Evolutionary conservation across 1,140 invertebrate genomes (phyloP).

Genomic region (Chrysomallon squamiferum): DNA sequence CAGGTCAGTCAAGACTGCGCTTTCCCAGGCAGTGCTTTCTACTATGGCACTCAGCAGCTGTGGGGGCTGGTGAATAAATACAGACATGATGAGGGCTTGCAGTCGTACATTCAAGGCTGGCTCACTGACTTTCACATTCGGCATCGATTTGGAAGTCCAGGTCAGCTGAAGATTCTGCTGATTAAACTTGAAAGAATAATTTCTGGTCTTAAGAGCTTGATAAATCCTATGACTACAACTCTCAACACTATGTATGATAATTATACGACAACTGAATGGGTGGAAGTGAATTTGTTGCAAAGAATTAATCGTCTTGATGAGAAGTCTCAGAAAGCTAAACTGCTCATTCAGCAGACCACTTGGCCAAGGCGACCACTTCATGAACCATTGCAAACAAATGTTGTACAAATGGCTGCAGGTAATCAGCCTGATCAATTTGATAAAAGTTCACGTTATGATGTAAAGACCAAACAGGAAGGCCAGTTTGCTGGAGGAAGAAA

Average conservation of each 20-base stretch:
- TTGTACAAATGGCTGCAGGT: too few species aligned
- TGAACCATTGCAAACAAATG: neutral
- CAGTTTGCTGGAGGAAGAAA: too few species aligned
- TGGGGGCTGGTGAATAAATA: conserved; percentile 6
- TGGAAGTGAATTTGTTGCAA: conserved; percentile 18
- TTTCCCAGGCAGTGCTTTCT: conserved; percentile 26
- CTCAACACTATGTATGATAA: conserved; percentile 7
- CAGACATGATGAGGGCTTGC: neutral
- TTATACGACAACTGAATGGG: conserved; percentile 25
- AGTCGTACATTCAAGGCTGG: conserved; percentile 26
- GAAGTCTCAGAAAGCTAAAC: conserved; percentile 6
- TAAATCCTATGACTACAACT: neutral
- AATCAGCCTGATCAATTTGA: too few species aligned
- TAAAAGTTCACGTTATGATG: too few species aligned
- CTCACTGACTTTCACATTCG: conserved; percentile 34
- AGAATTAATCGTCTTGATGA: conserved; percentile 4
- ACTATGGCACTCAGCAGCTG: conserved; percentile 23
- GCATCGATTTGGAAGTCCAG: conserved; percentile 33
- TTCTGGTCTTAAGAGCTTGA: neutral
- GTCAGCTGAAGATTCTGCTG: conserved; percentile 18
- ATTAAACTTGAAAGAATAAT: conserved; percentile 7
- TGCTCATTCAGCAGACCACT: neutral
- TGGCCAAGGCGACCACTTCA: conserved; percentile 14
- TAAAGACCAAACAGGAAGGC: too few species aligned
- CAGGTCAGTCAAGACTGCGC: conserved; percentile 14